Evolutionary conservation across 2,797 vertebrate genomes (phyloP).

Genomic region (Morelia viridis): DNA sequence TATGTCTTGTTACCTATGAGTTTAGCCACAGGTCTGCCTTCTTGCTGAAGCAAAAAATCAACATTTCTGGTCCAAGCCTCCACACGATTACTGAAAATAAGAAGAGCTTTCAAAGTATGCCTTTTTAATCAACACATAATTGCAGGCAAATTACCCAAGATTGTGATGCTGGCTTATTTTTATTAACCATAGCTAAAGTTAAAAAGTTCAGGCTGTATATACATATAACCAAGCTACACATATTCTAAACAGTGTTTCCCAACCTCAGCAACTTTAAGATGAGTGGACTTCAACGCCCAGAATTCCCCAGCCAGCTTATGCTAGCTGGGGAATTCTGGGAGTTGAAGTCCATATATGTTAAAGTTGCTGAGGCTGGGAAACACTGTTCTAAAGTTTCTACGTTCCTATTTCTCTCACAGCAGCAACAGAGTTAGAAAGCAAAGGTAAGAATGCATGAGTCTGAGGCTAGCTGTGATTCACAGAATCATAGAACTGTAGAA

Average conservation of each 20-base stretch:
- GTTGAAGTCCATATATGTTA: too few species aligned
- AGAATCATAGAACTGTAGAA: not conserved
- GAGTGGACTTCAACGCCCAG: too few species aligned
- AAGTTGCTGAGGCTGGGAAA: too few species aligned
- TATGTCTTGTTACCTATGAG: slow-evolving; percentile 79
- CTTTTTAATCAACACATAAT: not conserved
- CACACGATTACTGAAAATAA: slow-evolving; percentile 86
- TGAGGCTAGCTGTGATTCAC: not conserved
- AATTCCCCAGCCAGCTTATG: too few species aligned
- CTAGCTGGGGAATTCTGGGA: too few species aligned
- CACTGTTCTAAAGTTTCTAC: not conserved
- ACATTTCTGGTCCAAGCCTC: slow-evolving; percentile 96
- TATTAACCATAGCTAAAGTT: not conserved
- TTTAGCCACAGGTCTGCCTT: slow-evolving; percentile 85
- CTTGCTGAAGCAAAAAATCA: slow-evolving; percentile 87
- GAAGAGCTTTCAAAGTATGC: not conserved
- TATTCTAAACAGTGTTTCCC: not conserved
- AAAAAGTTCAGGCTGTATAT: not conserved
- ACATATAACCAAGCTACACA: not conserved
- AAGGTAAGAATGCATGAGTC: not conserved
- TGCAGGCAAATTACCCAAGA: not conserved
- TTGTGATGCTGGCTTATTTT: not conserved
- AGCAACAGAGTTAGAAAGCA: not conserved
- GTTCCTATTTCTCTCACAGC: not conserved
- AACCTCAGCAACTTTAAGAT: too few species aligned